Conservation (phyloP, 2,888 invertebrate genomes). For the Agelastica alni region DNA sequence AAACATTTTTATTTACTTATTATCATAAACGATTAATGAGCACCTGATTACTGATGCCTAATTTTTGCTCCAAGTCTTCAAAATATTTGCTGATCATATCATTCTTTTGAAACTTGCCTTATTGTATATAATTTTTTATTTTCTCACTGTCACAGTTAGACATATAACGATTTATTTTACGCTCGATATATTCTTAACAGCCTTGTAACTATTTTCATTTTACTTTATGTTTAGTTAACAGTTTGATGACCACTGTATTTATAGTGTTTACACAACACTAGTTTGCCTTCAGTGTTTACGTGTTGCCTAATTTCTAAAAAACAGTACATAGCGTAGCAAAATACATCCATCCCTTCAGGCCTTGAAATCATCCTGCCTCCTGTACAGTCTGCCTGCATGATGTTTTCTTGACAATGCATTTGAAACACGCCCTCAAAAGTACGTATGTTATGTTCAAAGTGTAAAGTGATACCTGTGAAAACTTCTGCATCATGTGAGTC, state of each 20-base stretch:
- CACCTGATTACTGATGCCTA: slow-evolving; percentile 24
- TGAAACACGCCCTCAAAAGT: slow-evolving; percentile 40
- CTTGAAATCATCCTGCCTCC: slow-evolving; percentile 39
- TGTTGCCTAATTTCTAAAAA: slow-evolving; percentile 44
- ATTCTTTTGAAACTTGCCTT: slow-evolving; percentile 17
- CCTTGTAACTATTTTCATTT: slow-evolving; percentile 38
- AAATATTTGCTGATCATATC: slow-evolving; percentile 29
- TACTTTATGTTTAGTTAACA: slow-evolving; percentile 31
- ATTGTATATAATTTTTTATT: slow-evolving; percentile 25
- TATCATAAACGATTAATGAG: slow-evolving; percentile 22
- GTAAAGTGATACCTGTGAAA: slow-evolving; percentile 20
- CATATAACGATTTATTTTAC: slow-evolving; percentile 34
- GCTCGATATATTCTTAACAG: slow-evolving; percentile 33
- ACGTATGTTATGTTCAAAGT: slow-evolving; percentile 30
- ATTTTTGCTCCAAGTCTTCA: slow-evolving; percentile 21
- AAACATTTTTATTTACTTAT: slow-evolving; percentile 42
- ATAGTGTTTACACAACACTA: slow-evolving; percentile 41
- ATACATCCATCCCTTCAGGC: slow-evolving; percentile 43
- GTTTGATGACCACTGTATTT: slow-evolving; percentile 37
- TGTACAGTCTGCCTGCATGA: slow-evolving; percentile 32
- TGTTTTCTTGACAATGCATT: slow-evolving; percentile 36
- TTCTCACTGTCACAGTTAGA: slow-evolving; percentile 22
- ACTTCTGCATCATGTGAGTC: slow-evolving; percentile 18
- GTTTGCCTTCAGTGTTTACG: slow-evolving; percentile 43
- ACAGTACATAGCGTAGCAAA: slow-evolving; percentile 28